A percentile compares a stretch with the other conserved stretches of the same genome.
phyloP scores from a whole-genome alignment of 2,797 vertebrate species.

The Chaenodraco wilsoni region DNA sequence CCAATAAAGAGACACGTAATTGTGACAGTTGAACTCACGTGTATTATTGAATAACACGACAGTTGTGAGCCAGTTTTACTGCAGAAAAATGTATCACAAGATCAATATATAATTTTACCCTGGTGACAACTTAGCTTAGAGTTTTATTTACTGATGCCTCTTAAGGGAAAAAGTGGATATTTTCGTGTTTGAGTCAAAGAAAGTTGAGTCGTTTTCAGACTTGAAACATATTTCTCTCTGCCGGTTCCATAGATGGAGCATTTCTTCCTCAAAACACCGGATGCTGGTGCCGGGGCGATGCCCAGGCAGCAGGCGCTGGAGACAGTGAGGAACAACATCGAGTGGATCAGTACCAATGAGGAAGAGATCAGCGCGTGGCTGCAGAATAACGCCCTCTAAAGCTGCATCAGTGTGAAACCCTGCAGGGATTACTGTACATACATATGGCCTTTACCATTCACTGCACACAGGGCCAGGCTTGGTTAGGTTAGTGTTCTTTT shows the following conservation, averaged over 20 bases:
- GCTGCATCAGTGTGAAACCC: not conserved
- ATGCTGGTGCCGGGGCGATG: conserved; percentile 91
- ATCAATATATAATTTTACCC: not conserved
- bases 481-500: not conserved
- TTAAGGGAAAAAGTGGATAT: not conserved
- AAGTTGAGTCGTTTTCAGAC: not conserved
- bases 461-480: not conserved
- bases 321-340: conserved; percentile 91
- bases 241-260: conserved; percentile 87
- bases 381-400: conserved; percentile 46
- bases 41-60: too few species aligned
- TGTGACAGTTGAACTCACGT: too few species aligned
- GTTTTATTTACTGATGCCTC: not conserved
- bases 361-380: conserved; percentile 87
- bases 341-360: conserved; percentile 87
- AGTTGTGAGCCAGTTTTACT: not conserved
- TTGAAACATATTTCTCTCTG: conserved; percentile 10
- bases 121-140: not conserved
- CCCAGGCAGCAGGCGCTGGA: conserved; percentile 91
- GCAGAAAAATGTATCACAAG: not conserved
- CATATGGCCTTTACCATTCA: not conserved
- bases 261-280: conserved; percentile 89
- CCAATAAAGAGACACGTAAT: too few species aligned
- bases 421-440: not conserved
- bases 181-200: not conserved